phyloP scores from a whole-genome alignment of 2,113 vertebrate species.

The Cyprinodon variegatus region DNA sequence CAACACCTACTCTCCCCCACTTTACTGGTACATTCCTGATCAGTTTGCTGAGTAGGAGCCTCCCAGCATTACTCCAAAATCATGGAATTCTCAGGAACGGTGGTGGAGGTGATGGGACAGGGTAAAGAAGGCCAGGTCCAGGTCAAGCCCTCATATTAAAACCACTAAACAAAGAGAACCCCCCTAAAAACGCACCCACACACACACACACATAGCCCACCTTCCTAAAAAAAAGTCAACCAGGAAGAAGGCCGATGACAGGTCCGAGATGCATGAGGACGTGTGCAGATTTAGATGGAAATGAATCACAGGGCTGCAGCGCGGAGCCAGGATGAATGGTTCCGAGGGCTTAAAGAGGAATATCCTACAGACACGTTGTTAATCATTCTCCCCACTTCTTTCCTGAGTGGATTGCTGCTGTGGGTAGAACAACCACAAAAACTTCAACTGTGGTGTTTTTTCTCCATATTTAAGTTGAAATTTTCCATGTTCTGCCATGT shows the following conservation, averaged over 20 bases:
- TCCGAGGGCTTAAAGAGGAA: slow-evolving; percentile 40
- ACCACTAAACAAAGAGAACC: slow-evolving; percentile 45
- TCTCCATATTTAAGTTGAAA: slow-evolving; percentile 45
- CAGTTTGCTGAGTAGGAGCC: slow-evolving; percentile 76
- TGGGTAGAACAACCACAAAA: slow-evolving; percentile 44
- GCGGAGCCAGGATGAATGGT: slow-evolving; percentile 49
- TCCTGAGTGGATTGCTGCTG: slow-evolving; percentile 25
- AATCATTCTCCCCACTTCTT: slow-evolving; percentile 59
- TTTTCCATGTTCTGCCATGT: slow-evolving; percentile 65
- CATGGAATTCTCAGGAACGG: slow-evolving; percentile 76
- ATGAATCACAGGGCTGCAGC: slow-evolving; percentile 51
- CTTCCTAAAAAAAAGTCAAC: slow-evolving; percentile 10
- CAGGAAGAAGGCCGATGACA: slow-evolving; percentile 52
- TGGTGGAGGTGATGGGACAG: slow-evolving; percentile 5
- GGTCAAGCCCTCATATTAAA: slow-evolving; percentile 65
- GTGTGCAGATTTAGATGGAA: slow-evolving; percentile 54
- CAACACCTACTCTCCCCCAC: slow-evolving; percentile 33
- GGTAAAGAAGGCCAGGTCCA: slow-evolving; percentile 42
- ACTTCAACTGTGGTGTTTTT: slow-evolving; percentile 56
- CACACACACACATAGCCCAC: neutral
- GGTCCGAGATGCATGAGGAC: slow-evolving; percentile 37
- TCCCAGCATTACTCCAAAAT: slow-evolving; percentile 77
- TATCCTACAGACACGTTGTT: slow-evolving; percentile 50
- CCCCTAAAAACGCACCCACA: neutral
- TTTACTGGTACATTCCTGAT: slow-evolving; percentile 76